These are phyloP conservation scores for Idaea straminata DNA, from an alignment of 2,888 invertebrate species.

Conservation along the genomic window DNA sequence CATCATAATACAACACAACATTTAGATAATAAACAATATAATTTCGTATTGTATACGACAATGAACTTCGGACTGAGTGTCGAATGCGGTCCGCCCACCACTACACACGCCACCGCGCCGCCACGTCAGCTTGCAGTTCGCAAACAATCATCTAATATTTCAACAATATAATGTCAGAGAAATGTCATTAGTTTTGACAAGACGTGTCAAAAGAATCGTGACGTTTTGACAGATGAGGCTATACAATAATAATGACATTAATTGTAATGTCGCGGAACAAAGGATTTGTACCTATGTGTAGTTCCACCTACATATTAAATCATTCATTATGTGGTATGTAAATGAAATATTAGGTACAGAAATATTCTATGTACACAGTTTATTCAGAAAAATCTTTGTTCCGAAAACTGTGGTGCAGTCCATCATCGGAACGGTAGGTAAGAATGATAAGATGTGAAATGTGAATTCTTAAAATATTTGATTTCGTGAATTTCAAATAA, in stretches of 20 bases:
- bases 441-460: no score
- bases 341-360: no score
- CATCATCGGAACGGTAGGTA: no score
- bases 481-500: no score
- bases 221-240: not conserved
- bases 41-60: not conserved
- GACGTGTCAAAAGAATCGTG: not conserved
- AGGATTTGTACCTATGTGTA: not conserved
- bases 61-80: not conserved
- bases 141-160: conserved; percentile 38
- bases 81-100: conserved; percentile 9
- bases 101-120: not conserved
- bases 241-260: not conserved
- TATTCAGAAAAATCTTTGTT: no score
- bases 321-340: no score
- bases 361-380: no score
- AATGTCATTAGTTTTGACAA: conserved; percentile 4
- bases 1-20: not conserved
- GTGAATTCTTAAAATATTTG: no score
- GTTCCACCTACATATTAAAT: not conserved
- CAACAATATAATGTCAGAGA: conserved; percentile 25
- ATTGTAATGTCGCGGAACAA: not conserved
- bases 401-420: no score
- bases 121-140: conserved; percentile 14
- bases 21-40: not conserved